Conservation (phyloP, 1,140 invertebrate species). For the Brachionus manjavacas region DNA sequence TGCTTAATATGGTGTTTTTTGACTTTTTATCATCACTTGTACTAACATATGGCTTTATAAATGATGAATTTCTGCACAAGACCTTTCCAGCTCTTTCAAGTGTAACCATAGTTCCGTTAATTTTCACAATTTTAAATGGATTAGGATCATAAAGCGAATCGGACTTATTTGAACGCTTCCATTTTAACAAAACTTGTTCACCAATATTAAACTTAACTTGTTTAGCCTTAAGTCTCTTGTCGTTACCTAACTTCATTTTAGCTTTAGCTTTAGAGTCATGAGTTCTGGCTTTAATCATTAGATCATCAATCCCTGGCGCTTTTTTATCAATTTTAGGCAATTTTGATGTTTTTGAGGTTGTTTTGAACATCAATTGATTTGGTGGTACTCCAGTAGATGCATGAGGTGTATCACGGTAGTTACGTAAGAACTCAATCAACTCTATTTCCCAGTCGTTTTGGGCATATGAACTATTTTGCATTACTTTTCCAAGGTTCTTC, state of each 20-base stretch:
- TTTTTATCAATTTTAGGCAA: neutral
- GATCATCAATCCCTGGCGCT: neutral
- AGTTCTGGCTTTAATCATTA: neutral
- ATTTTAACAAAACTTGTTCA: slow-evolving; percentile 8
- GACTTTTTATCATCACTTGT: neutral
- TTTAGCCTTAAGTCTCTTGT: slow-evolving; percentile 4
- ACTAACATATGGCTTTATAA: neutral
- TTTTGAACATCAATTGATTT: neutral
- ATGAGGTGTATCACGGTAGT: neutral
- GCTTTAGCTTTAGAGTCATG: neutral
- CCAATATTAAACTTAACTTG: neutral
- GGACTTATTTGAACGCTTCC: neutral
- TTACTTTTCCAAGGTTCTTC: no score
- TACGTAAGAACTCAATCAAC: no score
- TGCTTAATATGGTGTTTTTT: neutral
- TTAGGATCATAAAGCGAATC: neutral
- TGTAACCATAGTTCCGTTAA: neutral
- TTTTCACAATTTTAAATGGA: slow-evolving; percentile 1
- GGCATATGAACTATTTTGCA: slow-evolving; percentile 49
- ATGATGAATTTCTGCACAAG: neutral
- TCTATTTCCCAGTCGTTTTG: no score
- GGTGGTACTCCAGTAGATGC: neutral
- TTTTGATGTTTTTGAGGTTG: neutral
- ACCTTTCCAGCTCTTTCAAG: neutral
- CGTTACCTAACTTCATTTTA: neutral